Percentiles rank a stretch among this genome's conserved stretches.
Evolutionary conservation across 2,888 invertebrate genomes (phyloP).

Genomic region (Clistopyga incitator): DNA sequence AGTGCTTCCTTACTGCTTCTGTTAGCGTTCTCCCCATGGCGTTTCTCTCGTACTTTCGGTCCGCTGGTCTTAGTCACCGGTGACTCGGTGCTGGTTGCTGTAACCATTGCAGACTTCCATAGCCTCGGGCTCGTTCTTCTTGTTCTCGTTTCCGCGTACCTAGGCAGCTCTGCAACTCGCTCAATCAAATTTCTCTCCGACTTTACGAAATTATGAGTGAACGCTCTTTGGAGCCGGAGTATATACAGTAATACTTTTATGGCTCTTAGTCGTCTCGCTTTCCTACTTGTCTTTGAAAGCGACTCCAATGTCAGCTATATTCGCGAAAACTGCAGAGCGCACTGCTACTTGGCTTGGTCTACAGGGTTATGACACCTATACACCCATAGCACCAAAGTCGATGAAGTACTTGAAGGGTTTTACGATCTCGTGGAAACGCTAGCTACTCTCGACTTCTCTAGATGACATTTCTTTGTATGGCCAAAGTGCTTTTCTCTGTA

Average conservation of each 20-base stretch:
- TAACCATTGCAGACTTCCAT: conserved; percentile 26
- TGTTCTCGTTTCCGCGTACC: conserved; percentile 2
- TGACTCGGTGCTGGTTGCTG: conserved; percentile 41
- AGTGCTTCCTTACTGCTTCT: conserved; percentile 1
- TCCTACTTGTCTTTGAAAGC: conserved; percentile 41
- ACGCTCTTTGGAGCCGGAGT: conserved; percentile 24
- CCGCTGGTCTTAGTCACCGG: conserved; percentile 31
- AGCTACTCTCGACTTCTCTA: conserved; percentile 33
- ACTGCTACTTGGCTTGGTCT: background rate
- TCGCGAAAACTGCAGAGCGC: background rate
- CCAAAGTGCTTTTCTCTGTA: conserved; percentile 63
- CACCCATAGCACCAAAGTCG: conserved; percentile 32
- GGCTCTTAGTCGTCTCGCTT: background rate
- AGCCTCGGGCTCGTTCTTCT: conserved; percentile 37
- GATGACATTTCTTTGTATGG: conserved; percentile 53
- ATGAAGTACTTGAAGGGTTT: conserved; percentile 58
- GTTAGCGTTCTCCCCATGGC: conserved; percentile 1
- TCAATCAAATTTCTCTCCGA: conserved; percentile 53
- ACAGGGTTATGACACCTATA: conserved; percentile 21
- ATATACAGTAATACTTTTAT: conserved; percentile 13
- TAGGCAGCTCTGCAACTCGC: conserved; percentile 24
- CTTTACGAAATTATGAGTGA: conserved; percentile 38
- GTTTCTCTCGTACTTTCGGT: background rate
- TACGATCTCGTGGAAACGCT: conserved; percentile 49
- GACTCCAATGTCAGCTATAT: conserved; percentile 17